Evolutionary conservation across 2,888 invertebrate species (phyloP), one percentile per base, ranked within the genome.

Genomic region (Leptogaster cylindrica): DNA sequence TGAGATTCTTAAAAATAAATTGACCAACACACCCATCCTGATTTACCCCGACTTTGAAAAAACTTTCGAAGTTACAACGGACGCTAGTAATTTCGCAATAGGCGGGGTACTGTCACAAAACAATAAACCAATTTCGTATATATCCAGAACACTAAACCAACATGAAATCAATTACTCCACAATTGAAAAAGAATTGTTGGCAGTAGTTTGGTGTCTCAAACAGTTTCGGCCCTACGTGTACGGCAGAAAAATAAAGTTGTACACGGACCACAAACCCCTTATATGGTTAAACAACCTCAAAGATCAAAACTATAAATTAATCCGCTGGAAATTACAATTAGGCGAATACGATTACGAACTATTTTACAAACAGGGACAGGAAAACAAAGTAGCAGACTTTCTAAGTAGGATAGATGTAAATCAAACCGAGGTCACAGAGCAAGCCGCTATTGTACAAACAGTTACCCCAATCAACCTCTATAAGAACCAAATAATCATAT

Each of bases 41-140:
- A 72, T 75, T 67, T 79, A 77, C 51, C 77, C 77, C 2, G 77
- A 78, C 58, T 79, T 79, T 52, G 61, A 67, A 0, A 70, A 75
- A 69, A 66, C 70, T 10, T 77, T 77, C 61, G 65, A 70, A 20
- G 14, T 77, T 23, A 75, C 75, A 5, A 76, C 75, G 1, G 77
- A 77, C 48, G 76, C 76, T 0, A 71, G 72, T 14, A 69, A 73
- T 20, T 71, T 27, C 8, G 75, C 75, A 0, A 28, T 76, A 4
- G 76, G 75, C 1, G 72, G 44, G 2, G 64, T 64, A 3, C 68
- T 2, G 71, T 72, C 72, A 3, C 76, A 76, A 70, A 73, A 18
- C 73, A 70, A 74, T 70, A 39, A 71, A 39, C 75, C 75, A 1
- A 69, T 76, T 12, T 73, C 72, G 33, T 44, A 44, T 16, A 12